Evolutionary conservation across 2,888 invertebrate genomes (phyloP).

Genomic region (Diaphora mendica): DNA sequence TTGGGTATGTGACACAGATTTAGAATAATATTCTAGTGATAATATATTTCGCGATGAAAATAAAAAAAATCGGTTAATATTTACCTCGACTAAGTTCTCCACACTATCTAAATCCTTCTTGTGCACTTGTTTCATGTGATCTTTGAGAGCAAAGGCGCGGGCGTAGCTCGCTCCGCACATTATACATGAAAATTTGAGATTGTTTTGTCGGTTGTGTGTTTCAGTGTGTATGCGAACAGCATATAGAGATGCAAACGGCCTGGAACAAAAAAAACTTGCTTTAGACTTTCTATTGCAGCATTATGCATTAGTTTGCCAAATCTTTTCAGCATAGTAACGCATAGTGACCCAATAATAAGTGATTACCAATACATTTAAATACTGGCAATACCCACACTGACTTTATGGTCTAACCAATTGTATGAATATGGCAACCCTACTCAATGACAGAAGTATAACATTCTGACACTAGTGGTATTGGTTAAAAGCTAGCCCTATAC

Average conservation of each 20-base stretch:
- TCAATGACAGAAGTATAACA: no score
- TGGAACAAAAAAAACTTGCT: slow-evolving; percentile 41
- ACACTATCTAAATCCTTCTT: slow-evolving; percentile 52
- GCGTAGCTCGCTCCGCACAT: slow-evolving; percentile 93
- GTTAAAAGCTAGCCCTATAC: no score
- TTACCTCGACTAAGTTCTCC: slow-evolving; percentile 8
- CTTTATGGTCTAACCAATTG: no score
- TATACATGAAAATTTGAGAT: slow-evolving; percentile 89
- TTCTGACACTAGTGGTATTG: no score
- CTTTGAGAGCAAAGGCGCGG: slow-evolving; percentile 90
- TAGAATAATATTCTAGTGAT: background rate
- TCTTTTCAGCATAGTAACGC: no score
- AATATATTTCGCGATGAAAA: background rate
- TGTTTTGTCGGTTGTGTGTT: slow-evolving; percentile 90
- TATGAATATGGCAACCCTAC: no score
- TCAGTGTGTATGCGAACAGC: slow-evolving; percentile 92
- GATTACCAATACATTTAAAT: background rate
- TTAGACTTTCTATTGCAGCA: no score
- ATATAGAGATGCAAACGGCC: slow-evolving; percentile 92
- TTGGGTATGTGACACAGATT: no score
- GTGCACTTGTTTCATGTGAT: slow-evolving; percentile 90
- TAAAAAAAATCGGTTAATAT: background rate
- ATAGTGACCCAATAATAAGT: no score
- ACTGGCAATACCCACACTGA: no score
- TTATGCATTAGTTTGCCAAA: no score